These are phyloP conservation scores for Acheta domesticus DNA, from an alignment of 2,888 invertebrate species.

Conservation along the genomic window DNA sequence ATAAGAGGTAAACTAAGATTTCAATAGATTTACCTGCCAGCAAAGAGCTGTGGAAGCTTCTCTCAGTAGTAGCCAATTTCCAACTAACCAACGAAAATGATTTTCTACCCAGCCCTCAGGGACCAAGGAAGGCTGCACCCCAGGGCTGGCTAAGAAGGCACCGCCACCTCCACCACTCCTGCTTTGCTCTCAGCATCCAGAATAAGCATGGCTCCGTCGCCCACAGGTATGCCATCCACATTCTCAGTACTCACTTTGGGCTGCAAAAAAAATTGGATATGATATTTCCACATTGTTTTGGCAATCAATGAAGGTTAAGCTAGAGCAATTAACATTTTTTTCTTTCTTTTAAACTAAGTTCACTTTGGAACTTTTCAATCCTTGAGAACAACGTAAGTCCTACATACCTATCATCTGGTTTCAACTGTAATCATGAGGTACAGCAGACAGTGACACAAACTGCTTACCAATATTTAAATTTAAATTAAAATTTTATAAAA, in stretches of 20 bases:
- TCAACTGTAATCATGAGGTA: too few relatives aligned
- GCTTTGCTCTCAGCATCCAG: constrained; percentile 50
- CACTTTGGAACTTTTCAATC: too few relatives aligned
- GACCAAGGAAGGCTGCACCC: constrained; percentile 63
- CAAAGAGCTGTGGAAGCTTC: constrained; percentile 49
- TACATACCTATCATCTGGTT: too few relatives aligned
- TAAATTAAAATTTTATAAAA: too few relatives aligned
- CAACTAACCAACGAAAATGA: constrained; percentile 77
- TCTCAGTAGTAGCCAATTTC: constrained; percentile 74
- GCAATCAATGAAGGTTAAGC: too few relatives aligned
- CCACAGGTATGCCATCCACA: constrained; percentile 46
- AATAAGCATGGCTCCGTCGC: constrained; percentile 52
- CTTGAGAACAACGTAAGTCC: too few relatives aligned
- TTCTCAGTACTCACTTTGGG: constrained; percentile 39
- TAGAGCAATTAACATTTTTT: too few relatives aligned
- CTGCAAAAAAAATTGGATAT: constrained; percentile 35
- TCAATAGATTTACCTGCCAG: constrained; percentile 45
- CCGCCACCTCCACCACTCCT: constrained; percentile 54
- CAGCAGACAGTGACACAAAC: too few relatives aligned
- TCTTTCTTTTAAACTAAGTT: too few relatives aligned
- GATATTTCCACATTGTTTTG: neutral
- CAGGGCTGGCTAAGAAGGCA: constrained; percentile 57
- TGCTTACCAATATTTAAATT: too few relatives aligned
- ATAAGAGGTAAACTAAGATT: neutral
- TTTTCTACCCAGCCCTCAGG: constrained; percentile 70